Conservation (phyloP, 2,113 vertebrate species). For the Microcebus tavaratra region DNA sequence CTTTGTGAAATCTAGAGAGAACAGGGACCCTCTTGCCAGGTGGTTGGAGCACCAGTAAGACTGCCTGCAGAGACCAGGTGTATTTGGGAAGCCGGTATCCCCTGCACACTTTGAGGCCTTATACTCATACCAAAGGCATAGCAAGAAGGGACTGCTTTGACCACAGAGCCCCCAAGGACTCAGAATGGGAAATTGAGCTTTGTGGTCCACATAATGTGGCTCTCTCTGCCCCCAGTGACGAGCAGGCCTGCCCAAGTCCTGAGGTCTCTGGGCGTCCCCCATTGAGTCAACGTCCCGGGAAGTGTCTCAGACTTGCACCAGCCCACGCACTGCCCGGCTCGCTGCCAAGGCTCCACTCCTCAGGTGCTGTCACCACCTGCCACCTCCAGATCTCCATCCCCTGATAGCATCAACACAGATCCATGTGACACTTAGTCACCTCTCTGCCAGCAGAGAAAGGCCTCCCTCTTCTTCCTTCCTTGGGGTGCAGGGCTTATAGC, state of each 20-base stretch:
- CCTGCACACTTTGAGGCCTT: neutral
- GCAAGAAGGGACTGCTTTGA: neutral
- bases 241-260: neutral
- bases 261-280: neutral
- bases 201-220: neutral
- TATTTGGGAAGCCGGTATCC: neutral
- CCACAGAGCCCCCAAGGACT: neutral
- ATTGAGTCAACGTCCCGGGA: neutral
- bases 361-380: neutral
- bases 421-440: neutral
- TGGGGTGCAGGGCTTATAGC: neutral
- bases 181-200: neutral
- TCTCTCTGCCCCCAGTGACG: neutral
- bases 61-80: neutral
- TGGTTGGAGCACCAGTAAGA: neutral
- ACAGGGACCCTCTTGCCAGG: neutral
- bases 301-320: neutral
- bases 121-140: neutral
- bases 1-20: neutral
- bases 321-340: neutral
- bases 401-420: neutral
- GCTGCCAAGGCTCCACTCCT: neutral
- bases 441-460: neutral
- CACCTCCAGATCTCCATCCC: neutral
- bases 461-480: neutral